Base-by-base conservation (phyloP, 2,797 vertebrate genomes). In the Chelonia mydas region DNA sequence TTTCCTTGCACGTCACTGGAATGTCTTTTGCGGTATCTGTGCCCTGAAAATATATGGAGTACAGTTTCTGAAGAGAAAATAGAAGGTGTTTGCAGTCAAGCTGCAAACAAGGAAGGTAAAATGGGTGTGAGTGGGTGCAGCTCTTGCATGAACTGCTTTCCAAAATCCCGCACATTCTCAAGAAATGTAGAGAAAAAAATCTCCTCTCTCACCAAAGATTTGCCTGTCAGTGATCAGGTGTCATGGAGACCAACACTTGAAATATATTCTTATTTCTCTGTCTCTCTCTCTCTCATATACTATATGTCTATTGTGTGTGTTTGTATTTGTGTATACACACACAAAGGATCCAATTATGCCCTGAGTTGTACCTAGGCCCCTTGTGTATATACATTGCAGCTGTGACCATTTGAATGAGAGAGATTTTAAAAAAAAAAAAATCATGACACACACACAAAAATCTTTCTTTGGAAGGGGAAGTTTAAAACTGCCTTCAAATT, bases 331-430 rank as follows among this genome's bases (percentile, higher is more conserved):
- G 41, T 50, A 47, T 31, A 57, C 16, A 47, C 25, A 37, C 3
- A 16, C 2, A 45, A 4, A 5, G 28, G 91, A 47, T 31, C 65
- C 37, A 0, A 17, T 81, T 31, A 19, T 0, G 0, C n/a, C 1
- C 87, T 17, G 28, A 4, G 86, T 84, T 84, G 77, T 85, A 3
- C 2, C 0, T 1, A 49, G 80, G 11, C 11, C 33, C 49, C 33
- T 1, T 45, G 45, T 9, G 15, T 33, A 28, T 80, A 37, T 3
- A 1, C 4, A 57, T 50, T n/a, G 47, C 11, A 2, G 11, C 80
- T 53, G 33, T 2, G 11, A 0, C 54, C 37, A 47, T 83, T 79
- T 16, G 25, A 33, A 84, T 65, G 53, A 2, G 16, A 74, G 45
- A 45, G 2, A 28, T 84, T 74, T 2, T 8, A 13, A 3, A 47